Conservation (phyloP, 2,888 invertebrate species). For the Miltochrista miniata region DNA sequence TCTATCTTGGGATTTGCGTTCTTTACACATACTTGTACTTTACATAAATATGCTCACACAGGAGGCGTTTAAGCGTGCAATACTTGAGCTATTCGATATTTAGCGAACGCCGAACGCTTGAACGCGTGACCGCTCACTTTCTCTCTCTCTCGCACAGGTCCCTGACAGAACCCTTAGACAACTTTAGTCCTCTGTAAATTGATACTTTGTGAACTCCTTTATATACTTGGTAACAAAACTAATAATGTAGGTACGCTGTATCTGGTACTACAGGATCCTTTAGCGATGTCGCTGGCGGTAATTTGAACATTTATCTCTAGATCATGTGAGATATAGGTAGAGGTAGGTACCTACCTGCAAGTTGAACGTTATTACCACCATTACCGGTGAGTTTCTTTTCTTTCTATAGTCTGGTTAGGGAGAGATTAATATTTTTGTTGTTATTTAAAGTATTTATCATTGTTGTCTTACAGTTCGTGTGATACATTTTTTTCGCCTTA, state of each 20-base stretch:
- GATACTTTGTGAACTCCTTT: not conserved
- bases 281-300: not conserved
- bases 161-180: not conserved
- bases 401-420: not conserved
- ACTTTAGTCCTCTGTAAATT: not conserved
- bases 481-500: too few relatives aligned
- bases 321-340: not conserved
- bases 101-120: too few relatives aligned
- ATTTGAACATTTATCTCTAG: not conserved
- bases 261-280: not conserved
- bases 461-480: too few relatives aligned
- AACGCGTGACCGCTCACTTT: too few relatives aligned
- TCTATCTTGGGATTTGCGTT: too few relatives aligned
- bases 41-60: too few relatives aligned
- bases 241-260: not conserved
- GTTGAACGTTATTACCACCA: too few relatives aligned
- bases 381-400: not conserved
- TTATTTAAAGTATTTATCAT: not conserved
- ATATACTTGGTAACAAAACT: not conserved
- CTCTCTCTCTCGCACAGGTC: too few relatives aligned
- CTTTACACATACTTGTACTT: too few relatives aligned
- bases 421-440: not conserved
- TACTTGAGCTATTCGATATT: too few relatives aligned
- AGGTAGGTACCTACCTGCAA: not conserved
- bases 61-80: too few relatives aligned